These are phyloP conservation scores for Epizoanthus rinbou DNA, from an alignment of 92 coral and sea anemone species.

Conservation along the genomic window DNA sequence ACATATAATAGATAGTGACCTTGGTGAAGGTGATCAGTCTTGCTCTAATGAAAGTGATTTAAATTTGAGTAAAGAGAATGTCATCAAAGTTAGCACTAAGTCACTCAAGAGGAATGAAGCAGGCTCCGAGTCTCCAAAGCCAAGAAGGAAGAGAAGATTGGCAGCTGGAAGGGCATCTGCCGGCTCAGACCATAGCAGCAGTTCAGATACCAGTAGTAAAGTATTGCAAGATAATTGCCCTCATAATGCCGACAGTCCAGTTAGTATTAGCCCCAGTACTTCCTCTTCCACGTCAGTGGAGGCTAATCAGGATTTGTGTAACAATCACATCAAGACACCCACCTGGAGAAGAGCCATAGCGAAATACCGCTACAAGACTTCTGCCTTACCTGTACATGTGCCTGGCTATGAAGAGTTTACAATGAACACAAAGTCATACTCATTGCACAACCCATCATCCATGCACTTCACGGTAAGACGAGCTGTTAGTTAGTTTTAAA, in stretches of 20 bases:
- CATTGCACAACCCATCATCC: neutral
- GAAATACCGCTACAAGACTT: slow-evolving; percentile 56
- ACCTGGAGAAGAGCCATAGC: slow-evolving; percentile 72
- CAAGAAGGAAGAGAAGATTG: slow-evolving; percentile 19
- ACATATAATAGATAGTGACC: neutral
- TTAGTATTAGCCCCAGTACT: neutral
- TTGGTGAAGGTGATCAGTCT: neutral
- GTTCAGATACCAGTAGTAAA: neutral
- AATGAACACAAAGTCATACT: slow-evolving; percentile 62
- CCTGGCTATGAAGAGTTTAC: slow-evolving; percentile 85
- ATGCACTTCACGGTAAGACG: slow-evolving; percentile 3
- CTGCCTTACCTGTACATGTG: slow-evolving; percentile 58
- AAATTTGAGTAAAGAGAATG: neutral
- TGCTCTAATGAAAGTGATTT: neutral
- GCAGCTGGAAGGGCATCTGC: neutral
- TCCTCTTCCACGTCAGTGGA: neutral
- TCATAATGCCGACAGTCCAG: neutral
- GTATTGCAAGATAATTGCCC: neutral
- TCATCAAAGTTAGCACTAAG: neutral
- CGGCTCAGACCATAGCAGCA: neutral
- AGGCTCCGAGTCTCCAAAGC: neutral
- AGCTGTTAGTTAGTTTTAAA: neutral
- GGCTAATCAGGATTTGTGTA: slow-evolving; percentile 35
- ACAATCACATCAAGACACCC: slow-evolving; percentile 54
- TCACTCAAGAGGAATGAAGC: slow-evolving; percentile 5